Evolutionary conservation across 2,113 vertebrate genomes (phyloP).

Genomic region (Albula glossodonta): DNA sequence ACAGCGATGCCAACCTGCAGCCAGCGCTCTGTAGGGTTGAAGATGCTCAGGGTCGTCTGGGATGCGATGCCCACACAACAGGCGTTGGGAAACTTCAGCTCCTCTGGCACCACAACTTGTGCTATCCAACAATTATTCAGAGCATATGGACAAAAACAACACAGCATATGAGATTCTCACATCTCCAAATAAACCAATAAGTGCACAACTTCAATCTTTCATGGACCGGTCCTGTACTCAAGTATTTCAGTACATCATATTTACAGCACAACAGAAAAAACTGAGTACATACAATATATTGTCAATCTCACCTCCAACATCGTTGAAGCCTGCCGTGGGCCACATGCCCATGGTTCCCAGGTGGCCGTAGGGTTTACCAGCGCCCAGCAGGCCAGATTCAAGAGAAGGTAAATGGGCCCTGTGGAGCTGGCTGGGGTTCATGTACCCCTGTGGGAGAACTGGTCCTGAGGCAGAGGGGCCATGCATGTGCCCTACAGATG

Average conservation of each 20-base stretch:
- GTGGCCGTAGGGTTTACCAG: conserved; percentile 58
- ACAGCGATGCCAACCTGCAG: conserved; percentile 83
- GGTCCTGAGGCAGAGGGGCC: conserved; percentile 54
- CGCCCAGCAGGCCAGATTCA: conserved; percentile 59
- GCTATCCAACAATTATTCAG: conserved; percentile 55
- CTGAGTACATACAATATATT: neutral
- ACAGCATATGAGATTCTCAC: neutral
- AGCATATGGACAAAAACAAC: neutral
- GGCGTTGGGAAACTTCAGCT: conserved; percentile 83
- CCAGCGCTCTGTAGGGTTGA: conserved; percentile 91
- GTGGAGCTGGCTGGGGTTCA: conserved; percentile 57
- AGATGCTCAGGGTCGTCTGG: conserved; percentile 81
- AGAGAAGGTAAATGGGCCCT: conserved; percentile 59
- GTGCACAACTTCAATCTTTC: neutral
- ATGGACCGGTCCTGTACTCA: too few species aligned
- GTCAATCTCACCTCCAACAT: conserved; percentile 70
- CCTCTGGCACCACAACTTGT: conserved; percentile 82
- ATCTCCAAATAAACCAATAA: neutral
- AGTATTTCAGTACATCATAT: neutral
- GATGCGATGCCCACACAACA: conserved; percentile 95
- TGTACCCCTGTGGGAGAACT: conserved; percentile 49
- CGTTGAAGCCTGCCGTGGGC: conserved; percentile 61
- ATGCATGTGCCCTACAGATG: conserved; percentile 56
- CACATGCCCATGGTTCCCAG: conserved; percentile 55
- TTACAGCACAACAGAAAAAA: neutral